phyloP scores from a whole-genome alignment of 2,888 invertebrate species.

The Drosophila prolongata region DNA sequence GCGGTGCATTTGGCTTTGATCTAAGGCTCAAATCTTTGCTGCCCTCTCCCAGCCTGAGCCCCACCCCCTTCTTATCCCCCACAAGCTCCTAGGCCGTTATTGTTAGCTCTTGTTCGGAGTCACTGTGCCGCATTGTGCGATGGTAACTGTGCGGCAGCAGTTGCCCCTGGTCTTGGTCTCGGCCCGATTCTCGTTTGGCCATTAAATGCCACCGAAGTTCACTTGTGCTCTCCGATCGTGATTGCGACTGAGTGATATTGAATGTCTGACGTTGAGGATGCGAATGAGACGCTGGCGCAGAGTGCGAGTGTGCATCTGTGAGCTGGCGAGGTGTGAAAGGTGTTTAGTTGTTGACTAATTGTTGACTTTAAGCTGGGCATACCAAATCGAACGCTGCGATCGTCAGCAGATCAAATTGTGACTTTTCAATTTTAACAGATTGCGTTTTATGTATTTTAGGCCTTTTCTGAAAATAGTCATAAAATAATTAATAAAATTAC shows the following conservation, averaged over 20 bases:
- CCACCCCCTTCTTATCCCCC: not conserved
- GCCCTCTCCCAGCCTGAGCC: constrained; percentile 40
- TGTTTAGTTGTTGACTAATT: constrained; percentile 82
- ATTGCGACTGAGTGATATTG: constrained; percentile 74
- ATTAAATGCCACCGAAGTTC: constrained; percentile 75
- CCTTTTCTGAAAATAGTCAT: not conserved
- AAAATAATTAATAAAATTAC: no score
- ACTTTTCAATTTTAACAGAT: not conserved
- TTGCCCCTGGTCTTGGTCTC: constrained; percentile 50
- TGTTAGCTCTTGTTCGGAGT: constrained; percentile 25
- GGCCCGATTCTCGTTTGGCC: constrained; percentile 29
- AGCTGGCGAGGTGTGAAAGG: constrained; percentile 73
- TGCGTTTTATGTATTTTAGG: not conserved
- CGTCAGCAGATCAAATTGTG: constrained; percentile 19
- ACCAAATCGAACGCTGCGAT: constrained; percentile 55
- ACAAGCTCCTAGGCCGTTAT: constrained; percentile 12
- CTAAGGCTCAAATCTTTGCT: constrained; percentile 74
- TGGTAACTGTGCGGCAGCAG: constrained; percentile 30
- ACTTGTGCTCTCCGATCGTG: constrained; percentile 63
- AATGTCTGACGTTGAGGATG: constrained; percentile 67
- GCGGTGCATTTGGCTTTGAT: constrained; percentile 76
- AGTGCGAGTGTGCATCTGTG: constrained; percentile 21
- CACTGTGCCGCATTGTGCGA: constrained; percentile 32
- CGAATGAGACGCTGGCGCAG: constrained; percentile 36
- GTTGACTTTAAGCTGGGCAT: constrained; percentile 72